These are phyloP conservation scores for Odontesthes bonariensis DNA, from an alignment of 2,113 vertebrate species.

Conservation along the genomic window DNA sequence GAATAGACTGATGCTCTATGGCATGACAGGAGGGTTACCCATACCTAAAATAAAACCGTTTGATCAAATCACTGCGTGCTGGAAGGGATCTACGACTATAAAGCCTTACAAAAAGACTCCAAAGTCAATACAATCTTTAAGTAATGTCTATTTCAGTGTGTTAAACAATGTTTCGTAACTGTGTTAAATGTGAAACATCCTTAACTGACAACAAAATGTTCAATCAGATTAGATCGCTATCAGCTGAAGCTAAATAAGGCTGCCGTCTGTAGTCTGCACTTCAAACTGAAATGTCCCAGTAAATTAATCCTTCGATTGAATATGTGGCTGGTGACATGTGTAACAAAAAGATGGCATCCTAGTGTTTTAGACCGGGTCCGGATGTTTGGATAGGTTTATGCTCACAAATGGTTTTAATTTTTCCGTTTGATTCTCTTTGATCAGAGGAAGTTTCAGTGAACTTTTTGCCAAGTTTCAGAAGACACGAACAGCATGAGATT, in stretches of 20 bases:
- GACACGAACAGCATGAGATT: no score
- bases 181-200: background rate
- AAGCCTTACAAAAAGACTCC: conserved; percentile 14
- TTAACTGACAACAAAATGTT: background rate
- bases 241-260: conserved; percentile 5
- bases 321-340: background rate
- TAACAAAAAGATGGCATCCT: conserved; percentile 10
- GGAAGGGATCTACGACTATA: background rate
- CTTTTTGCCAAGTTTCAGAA: no score
- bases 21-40: conserved; percentile 5
- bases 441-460: no score
- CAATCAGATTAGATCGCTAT: conserved; percentile 20
- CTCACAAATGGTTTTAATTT: no score
- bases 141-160: conserved; percentile 7
- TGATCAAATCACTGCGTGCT: conserved; percentile 8
- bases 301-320: background rate
- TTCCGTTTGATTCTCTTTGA: no score
- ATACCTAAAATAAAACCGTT: conserved; percentile 17
- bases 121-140: conserved; percentile 19
- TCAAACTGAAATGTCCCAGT: background rate
- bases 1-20: conserved; percentile 10
- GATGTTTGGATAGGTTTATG: no score
- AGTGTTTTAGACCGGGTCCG: background rate
- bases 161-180: conserved; percentile 7
- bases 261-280: background rate